Evolutionary conservation across 2,113 vertebrate species (phyloP).

Genomic region (Hystrix brachyura): DNA sequence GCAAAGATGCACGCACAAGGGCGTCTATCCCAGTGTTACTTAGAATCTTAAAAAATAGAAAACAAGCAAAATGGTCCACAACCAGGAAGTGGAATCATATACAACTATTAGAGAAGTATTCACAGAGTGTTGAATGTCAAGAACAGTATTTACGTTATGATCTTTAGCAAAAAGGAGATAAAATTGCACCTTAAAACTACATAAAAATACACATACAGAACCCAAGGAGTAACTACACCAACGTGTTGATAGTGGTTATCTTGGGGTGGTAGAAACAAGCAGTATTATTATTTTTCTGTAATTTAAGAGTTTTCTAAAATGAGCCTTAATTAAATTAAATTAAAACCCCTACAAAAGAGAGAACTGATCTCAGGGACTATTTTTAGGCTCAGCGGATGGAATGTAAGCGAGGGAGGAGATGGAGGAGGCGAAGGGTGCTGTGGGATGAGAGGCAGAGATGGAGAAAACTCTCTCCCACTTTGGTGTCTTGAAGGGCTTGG

Average conservation of each 20-base stretch:
- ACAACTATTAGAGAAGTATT: not conserved
- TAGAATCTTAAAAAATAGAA: not conserved
- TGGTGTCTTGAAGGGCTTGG: not conserved
- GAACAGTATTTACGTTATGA: not conserved
- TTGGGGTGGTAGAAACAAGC: not conserved
- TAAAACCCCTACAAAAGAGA: not conserved
- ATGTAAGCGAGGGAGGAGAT: rapidly evolving
- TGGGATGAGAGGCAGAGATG: not conserved
- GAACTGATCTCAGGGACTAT: not conserved
- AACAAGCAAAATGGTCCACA: not conserved
- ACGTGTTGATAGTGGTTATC: not conserved
- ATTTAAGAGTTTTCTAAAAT: slow-evolving; percentile 12
- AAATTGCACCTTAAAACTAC: not conserved
- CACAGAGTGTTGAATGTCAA: not conserved
- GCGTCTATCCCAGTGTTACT: not conserved
- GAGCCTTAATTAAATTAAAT: not conserved
- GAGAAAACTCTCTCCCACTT: not conserved
- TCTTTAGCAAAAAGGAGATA: not conserved
- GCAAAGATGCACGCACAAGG: not conserved
- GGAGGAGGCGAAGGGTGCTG: not conserved
- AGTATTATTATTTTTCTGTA: not conserved
- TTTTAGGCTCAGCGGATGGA: not conserved
- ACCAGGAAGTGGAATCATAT: not conserved
- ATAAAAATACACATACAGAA: not conserved
- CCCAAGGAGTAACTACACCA: not conserved